Base-by-base conservation (phyloP, 2,888 invertebrate species). In the Pyrgus malvae region DNA sequence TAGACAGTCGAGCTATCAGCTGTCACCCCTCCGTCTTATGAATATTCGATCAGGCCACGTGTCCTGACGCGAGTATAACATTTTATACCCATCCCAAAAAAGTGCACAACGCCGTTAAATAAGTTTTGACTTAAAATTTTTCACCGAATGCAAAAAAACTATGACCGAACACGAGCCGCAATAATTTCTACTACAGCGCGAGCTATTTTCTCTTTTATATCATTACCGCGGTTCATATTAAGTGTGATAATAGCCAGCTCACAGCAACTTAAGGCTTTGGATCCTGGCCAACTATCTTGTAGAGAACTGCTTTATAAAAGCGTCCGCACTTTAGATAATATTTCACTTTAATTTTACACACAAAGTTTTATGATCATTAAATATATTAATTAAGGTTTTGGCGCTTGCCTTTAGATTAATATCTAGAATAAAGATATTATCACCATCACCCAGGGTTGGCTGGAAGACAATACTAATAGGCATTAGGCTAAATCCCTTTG, bases 171-270 rank as follows among this genome's bases (percentile, higher is more conserved):
- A 27, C 12, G 7, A 16, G 7, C 12, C 33, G 33, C 14, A 35
- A n/a, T 38, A 38, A 19, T 9, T 38, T 38, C 19, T 16, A 35
- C 16, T 14, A 35, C 21, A 27, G 9, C 16, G 33, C 17, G 7
- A 19, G 17, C 6, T 29, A 11, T 38, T 38, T 38, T 38, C 16
- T 11, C 17, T 42, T 17, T 35, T 42, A 33, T 9, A 50, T 35
- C 41, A 50, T 42, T 17, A 50, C 41, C 33, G 35, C 33, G 35
- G 14, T 19, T 46, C 33, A 50, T 38, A 38, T 38, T 50, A 50
- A 50, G 42, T 41, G 50, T 33, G 50, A 42, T 50, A 50, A 50
- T 42, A 25, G 19, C 33, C 50, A 50, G 42, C 16, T 50, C 41
- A 35, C 33, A 33, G 11, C 8, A 50, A 42, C 50, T 42, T 42